Evolutionary conservation across 92 coral and sea anemone genomes (phyloP).

Genomic region (Epizoanthus rinbou): DNA sequence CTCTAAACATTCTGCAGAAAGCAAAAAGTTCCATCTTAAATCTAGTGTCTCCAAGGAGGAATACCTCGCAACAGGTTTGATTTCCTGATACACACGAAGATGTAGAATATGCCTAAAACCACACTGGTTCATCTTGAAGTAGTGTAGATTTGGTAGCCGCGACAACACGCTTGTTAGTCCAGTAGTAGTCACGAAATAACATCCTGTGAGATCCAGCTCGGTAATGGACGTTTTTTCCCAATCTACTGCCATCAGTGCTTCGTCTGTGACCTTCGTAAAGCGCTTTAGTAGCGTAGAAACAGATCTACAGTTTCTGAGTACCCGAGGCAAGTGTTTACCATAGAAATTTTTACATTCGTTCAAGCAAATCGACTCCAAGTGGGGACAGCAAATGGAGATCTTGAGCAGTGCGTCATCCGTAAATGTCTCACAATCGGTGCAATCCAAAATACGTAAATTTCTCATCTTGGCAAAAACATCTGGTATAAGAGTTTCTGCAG

Average conservation of each 20-base stretch:
- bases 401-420: conserved; percentile 92
- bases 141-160: conserved; percentile 84
- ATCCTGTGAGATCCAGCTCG: conserved; percentile 97
- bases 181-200: conserved; percentile 96
- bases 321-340: conserved; percentile 82
- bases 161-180: conserved; percentile 90
- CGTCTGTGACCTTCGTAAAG: conserved; percentile 90
- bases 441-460: conserved; percentile 83
- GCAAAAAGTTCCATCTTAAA: conserved; percentile 94
- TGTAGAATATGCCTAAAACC: conserved; percentile 97
- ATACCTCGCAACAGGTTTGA: conserved; percentile 78
- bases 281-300: conserved; percentile 93
- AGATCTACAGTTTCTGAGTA: conserved; percentile 74
- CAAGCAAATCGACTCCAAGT: conserved; percentile 92
- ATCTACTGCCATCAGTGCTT: conserved; percentile 84
- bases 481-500: conserved; percentile 87
- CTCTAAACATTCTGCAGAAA: conserved; percentile 97
- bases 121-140: conserved; percentile 99
- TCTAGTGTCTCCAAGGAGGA: conserved; percentile 88
- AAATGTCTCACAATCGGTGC: conserved; percentile 91
- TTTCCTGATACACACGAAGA: conserved; percentile 94
- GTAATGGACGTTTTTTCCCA: conserved; percentile 87
- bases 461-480: conserved; percentile 96
- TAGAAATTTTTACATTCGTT: conserved; percentile 97
- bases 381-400: conserved; percentile 89